Evolutionary conservation across 2,888 invertebrate species (phyloP), one percentile per base, ranked within the genome.

Genomic region (Drosophila subquinaria): DNA sequence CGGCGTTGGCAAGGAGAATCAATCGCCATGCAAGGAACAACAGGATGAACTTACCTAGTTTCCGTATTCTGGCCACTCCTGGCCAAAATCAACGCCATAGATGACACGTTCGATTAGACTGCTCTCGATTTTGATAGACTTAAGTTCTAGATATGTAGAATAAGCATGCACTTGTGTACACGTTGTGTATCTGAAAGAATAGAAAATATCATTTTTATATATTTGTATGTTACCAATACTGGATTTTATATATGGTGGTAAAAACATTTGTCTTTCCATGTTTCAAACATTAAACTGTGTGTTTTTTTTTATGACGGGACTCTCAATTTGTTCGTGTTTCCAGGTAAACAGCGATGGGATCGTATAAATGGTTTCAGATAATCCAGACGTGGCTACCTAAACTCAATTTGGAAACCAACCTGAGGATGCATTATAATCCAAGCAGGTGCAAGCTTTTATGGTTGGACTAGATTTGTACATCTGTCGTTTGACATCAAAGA

Each of bases 1-100:
- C n/a, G 56, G 63, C 27, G 50, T 55, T 13, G 90, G 81, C 35
- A 91, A 91, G 59, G 91, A 91, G 59, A 91, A 91, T 57, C 73
- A 77, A 57, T 81, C 82, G 4, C 90, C 90, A 8, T 10, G 51
- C 50, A 63, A 53, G 13, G 66, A 67, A 15, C 30, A 40, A 40
- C 62, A 45, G 13, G 40, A 79, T 33, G 79, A 74, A 45, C 40
- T 69, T 6, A 66, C 79, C 33, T 79, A 76, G 65, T 47, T 36
- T 2, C 15, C 6, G 42, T 4, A 36, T 10, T 27, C 2, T 43
- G 45, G 15, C 59, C 42, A 38, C 42, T 8, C 4, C 13, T 52
- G 43, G 53, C 33, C 27, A 17, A 5, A 67, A 69, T 79, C 72
- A 88, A 86, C 77, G 82, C 81, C 74, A 71, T 73, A 69, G 43